A percentile compares a stretch with the other conserved stretches of the same genome.
Evolutionary conservation across 2,113 vertebrate genomes (phyloP).

Genomic region (Diadophis punctatus): DNA sequence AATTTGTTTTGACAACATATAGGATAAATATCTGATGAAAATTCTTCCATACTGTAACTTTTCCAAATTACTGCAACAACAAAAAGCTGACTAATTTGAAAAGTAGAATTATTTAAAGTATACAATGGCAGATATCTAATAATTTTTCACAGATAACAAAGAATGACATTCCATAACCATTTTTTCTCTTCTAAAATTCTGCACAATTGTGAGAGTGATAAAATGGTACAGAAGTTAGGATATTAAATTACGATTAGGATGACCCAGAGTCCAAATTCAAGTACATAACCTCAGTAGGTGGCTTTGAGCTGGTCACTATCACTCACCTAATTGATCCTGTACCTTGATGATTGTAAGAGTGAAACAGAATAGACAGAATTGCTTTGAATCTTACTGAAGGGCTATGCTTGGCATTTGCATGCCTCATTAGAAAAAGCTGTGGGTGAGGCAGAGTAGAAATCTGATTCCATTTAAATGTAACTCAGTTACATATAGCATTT

Average conservation of each 20-base stretch:
- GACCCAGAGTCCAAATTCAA: background rate
- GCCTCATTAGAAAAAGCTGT: background rate
- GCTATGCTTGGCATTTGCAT: background rate
- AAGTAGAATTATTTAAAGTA: background rate
- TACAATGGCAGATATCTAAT: background rate
- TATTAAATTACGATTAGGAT: background rate
- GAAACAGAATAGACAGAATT: background rate
- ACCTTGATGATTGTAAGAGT: background rate
- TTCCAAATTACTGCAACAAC: background rate
- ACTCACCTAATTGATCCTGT: background rate
- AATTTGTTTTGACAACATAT: background rate
- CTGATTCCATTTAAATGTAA: background rate
- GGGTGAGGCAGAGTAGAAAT: background rate
- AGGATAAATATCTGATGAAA: background rate
- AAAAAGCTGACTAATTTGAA: background rate
- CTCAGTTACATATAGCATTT: background rate
- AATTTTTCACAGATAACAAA: background rate
- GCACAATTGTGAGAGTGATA: background rate
- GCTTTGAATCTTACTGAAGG: background rate
- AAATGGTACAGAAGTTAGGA: background rate
- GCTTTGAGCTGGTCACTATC: background rate
- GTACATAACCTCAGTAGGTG: background rate
- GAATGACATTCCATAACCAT: background rate
- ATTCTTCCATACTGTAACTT: background rate
- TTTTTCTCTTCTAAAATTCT: background rate